Evolutionary conservation across 1,140 invertebrate species (phyloP), one percentile per base, ranked within the genome.

Genomic region (Drosophila orosa): DNA sequence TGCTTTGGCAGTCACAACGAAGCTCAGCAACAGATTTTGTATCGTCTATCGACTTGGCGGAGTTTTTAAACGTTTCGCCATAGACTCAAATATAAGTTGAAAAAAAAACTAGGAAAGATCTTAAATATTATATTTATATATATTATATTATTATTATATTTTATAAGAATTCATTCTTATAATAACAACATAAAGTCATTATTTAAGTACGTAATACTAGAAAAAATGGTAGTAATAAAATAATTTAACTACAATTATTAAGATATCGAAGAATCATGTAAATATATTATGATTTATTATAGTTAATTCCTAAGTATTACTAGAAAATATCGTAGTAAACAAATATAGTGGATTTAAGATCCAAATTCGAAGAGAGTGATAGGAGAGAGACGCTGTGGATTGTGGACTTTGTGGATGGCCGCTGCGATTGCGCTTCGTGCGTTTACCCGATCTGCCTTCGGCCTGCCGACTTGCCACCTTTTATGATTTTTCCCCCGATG

Each of bases 101-200:
- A 22, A 5, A 29, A n/a, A 15, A 8, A 25, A 12, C 9, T n/a
- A 2, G 0, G 0, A 4, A n/a, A n/a, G n/a, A n/a, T n/a, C n/a
- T n/a, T n/a, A n/a, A n/a, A n/a, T n/a, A n/a, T n/a, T n/a, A n/a
- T n/a, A n/a, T n/a, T n/a, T n/a, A n/a, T n/a, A n/a, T n/a, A n/a
- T n/a, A n/a, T n/a, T n/a, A n/a, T n/a, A n/a, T n/a, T n/a, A n/a
- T n/a, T n/a, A n/a, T n/a, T n/a, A n/a, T n/a, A n/a, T n/a, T n/a
- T 63, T 65, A 15, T 15, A 15, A 15, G 1, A 4, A 1, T 15
- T 4, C 3, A 15, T 24, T 44, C 5, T 10, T 17, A 39, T 10
- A 17, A 17, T 1, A 40, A 17, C 17, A 22, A 44, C 17, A 13
- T 3, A 13, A 22, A 13, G 33, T 13, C 1, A 13, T 15, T 12